Evolutionary conservation across 1,140 invertebrate genomes (phyloP), one percentile per base, ranked within the genome.

Genomic region (Liolophura sinensis): DNA sequence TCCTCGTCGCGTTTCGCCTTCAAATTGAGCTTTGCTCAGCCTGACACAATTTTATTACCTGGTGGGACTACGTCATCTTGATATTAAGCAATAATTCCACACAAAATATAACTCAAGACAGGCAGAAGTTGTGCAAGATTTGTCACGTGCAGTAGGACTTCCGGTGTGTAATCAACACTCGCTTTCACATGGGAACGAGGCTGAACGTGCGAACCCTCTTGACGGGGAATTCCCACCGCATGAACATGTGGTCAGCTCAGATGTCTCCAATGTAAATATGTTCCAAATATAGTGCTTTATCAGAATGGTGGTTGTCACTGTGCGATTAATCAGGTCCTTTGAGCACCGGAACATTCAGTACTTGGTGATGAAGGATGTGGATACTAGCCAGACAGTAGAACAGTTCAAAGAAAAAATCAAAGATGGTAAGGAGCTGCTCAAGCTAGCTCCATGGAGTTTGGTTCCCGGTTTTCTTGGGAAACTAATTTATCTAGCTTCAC

Each of bases 261-360:
- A 24, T 20, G 20, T 52, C 5, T 24, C 48, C 31, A 24, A 27
- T 0, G 9, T 11, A 24, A 50, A 49, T 25, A 54, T 52, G 61
- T 60, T 51, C n/a, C 27, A 56, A 60, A 46, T 60, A 27, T 47
- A 48, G 27, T 22, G 49, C 20, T 51, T 48, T 48, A 25, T 46
- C 51, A 48, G 14, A 31, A 54, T 31, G 58, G 69, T 65, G 1
- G 75, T 72, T 16, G 27, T 83, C n/a, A 83, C 76, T 12, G 70
- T 82, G n/a, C 71, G 81, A 14, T 65, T 82, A 12, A 82, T 83
- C 27, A 69, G 80, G 12, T 83, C 82, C 0, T 82, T 83, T 68
- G 75, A 79, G 62, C 76, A 82, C 60, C 65, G 75, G 14, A 83
- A 83, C 67, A 75, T 81, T 51, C 77, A 74, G 58, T 80, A 78